A percentile compares a stretch with the other conserved stretches of the same genome.
Conservation (phyloP, 2,797 vertebrate species). For the Bryconaethiops microstoma region DNA sequence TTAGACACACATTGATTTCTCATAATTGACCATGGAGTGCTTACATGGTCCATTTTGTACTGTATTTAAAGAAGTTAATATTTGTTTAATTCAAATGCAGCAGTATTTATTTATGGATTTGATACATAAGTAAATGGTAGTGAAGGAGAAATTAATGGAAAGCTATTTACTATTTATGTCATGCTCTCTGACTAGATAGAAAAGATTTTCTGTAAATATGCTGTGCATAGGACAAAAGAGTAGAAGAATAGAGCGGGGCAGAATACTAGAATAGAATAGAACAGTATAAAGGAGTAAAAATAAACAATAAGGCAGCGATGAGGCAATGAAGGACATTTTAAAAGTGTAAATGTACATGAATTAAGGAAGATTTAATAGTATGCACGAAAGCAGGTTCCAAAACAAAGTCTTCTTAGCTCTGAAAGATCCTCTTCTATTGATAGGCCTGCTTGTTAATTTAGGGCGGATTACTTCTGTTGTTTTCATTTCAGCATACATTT, state of each 20-base stretch:
- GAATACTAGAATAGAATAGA: not conserved
- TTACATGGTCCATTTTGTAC: not conserved
- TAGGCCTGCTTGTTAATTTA: not conserved
- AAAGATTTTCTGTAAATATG: not conserved
- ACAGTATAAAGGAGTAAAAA: too few species aligned
- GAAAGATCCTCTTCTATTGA: not conserved
- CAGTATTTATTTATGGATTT: constrained; percentile 1
- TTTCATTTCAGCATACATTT: not conserved
- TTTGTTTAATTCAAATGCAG: not conserved
- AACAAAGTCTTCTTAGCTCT: not conserved
- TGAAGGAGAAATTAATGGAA: not conserved
- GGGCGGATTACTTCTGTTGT: not conserved
- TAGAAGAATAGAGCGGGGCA: not conserved
- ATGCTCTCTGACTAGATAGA: not conserved
- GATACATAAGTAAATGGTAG: not conserved
- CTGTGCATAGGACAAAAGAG: not conserved
- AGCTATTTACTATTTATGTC: not conserved
- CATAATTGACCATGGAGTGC: not conserved
- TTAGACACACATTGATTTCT: constrained; percentile 20
- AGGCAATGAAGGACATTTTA: not conserved
- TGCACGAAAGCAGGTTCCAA: not conserved
- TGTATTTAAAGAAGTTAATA: not conserved
- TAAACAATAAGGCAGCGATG: too few species aligned
- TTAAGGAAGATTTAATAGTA: not conserved
- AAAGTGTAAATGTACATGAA: not conserved